Percentiles rank a stretch among this genome's conserved stretches.
phyloP scores from a whole-genome alignment of 2,113 vertebrate species.

The Isurus oxyrinchus region DNA sequence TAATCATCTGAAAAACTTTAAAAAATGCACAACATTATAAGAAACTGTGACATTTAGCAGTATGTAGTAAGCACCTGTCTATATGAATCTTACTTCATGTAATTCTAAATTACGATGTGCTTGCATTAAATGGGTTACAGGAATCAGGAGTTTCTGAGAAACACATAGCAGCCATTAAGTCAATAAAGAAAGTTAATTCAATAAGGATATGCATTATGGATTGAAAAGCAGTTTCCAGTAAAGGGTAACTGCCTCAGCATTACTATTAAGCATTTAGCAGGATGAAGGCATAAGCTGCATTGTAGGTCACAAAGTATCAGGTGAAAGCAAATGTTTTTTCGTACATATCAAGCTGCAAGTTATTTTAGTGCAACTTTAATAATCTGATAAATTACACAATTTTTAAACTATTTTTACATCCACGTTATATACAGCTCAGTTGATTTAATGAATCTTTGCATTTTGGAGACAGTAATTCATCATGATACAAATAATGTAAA shows the following conservation, averaged over 20 bases:
- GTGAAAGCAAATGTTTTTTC: neutral
- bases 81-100: neutral
- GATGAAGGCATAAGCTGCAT: neutral
- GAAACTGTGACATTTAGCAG: neutral
- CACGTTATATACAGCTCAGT: neutral
- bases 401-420: neutral
- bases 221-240: slow-evolving; percentile 28
- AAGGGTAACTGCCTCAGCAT: slow-evolving; percentile 25
- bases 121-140: slow-evolving; percentile 9
- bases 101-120: neutral
- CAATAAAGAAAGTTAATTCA: slow-evolving; percentile 23
- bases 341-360: neutral
- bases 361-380: neutral
- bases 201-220: slow-evolving; percentile 27
- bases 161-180: neutral
- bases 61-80: neutral
- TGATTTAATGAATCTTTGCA: neutral
- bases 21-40: neutral
- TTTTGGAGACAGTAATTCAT: neutral
- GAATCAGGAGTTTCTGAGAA: slow-evolving; percentile 29
- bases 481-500: neutral
- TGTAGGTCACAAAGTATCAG: neutral
- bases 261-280: neutral
- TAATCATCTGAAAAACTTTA: neutral
- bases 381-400: neutral